Base-by-base conservation (phyloP, 2,888 invertebrate genomes). In the Phrixothrix hirtus region DNA sequence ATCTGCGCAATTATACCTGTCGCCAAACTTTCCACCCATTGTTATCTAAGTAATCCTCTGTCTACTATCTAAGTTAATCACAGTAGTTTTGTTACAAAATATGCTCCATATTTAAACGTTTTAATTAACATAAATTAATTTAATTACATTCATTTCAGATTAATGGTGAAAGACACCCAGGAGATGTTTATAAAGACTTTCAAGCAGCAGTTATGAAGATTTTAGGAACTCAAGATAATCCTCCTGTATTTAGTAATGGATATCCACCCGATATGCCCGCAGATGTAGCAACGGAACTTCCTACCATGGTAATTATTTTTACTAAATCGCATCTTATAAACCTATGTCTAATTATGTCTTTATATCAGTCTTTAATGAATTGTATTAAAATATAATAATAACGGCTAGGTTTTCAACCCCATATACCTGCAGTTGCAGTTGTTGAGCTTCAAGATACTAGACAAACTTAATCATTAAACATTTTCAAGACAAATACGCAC, bases 121-220 rank as follows among this genome's bases (percentile, higher is more conserved):
- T n/a, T n/a, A n/a, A n/a, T n/a, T n/a, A n/a, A n/a, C n/a, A n/a
- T n/a, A n/a, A n/a, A n/a, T n/a, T n/a, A n/a, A n/a, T n/a, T n/a
- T n/a, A n/a, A n/a, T n/a, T 21, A 21, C 7, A 7, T 9, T 17
- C 21, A 5, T 66, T 67, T 13, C 73, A 93, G 92, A 86, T 93
- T 10, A 92, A 92, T 68, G 93, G 93, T 4, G 93, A 93, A 75
- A 79, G 93, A 43, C 88, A 90, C 64, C 93, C 92, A 1, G 83
- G 84, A 25, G 92, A 92, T 66, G 92, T 93, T 6, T 93, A 92
- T 77, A 84, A 85, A 68, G 93, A 93, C 75, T 92, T 93, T 75
- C 83, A 89, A 41, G 81, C 85, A 6, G 87, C 89, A 1, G 84
- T 92, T 5, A 83, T 91, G 61, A 83, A 86, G 69, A 88, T 91